phyloP scores from a whole-genome alignment of 1,140 invertebrate genomes.

The Leptopilina clavipes region DNA sequence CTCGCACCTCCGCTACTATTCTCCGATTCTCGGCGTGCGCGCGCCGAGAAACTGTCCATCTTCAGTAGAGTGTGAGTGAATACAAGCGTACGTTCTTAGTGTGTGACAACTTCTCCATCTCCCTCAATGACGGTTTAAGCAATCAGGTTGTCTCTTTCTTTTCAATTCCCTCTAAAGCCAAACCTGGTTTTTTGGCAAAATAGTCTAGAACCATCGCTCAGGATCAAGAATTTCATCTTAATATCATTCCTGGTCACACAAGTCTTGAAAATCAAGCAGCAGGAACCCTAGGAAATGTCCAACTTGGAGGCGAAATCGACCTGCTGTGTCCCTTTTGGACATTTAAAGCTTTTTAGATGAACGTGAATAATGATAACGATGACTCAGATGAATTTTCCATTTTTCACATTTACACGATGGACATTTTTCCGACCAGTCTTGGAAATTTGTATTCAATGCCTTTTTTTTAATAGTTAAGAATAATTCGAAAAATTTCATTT shows the following conservation, averaged over 20 bases:
- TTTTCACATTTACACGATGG: background rate
- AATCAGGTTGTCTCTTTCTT: background rate
- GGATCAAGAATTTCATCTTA: background rate
- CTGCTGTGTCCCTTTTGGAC: background rate
- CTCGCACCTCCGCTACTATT: constrained; percentile 47
- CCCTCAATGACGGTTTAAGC: background rate
- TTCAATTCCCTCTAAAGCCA: background rate
- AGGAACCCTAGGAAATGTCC: background rate
- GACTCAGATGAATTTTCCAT: background rate
- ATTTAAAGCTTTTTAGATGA: background rate
- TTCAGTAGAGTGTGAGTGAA: constrained; percentile 45
- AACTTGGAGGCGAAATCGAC: background rate
- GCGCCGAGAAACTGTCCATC: constrained; percentile 33
- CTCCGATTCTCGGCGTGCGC: constrained; percentile 50
- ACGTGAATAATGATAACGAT: constrained; percentile 17
- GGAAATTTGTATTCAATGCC: background rate
- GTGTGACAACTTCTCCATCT: constrained; percentile 33
- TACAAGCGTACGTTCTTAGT: constrained; percentile 43
- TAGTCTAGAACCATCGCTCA: background rate
- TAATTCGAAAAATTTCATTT: background rate
- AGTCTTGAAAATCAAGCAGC: background rate
- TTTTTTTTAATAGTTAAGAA: background rate
- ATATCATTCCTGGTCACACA: background rate
- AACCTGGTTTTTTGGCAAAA: background rate
- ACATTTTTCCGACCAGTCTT: background rate